Conservation (phyloP, 2,888 invertebrate species). For the Suillia variegata region DNA sequence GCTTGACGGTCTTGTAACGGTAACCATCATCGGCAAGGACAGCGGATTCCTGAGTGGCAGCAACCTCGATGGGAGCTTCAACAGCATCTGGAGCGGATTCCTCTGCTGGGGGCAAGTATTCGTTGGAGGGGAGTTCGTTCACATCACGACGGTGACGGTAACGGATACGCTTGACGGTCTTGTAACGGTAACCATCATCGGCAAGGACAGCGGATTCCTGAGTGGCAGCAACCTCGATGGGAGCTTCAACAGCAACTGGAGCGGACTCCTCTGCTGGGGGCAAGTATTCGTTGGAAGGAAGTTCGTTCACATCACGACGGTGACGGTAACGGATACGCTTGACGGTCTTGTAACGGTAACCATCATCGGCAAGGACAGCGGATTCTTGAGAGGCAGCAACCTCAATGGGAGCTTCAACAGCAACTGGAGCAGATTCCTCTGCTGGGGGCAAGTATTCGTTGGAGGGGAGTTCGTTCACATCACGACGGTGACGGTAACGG, state of each 20-base stretch:
- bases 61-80: background rate
- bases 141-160: constrained; percentile 42
- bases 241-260: constrained; percentile 18
- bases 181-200: constrained; percentile 42
- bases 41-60: constrained; percentile 34
- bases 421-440: constrained; percentile 6
- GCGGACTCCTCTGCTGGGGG: constrained; percentile 4
- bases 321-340: constrained; percentile 45
- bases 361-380: constrained; percentile 35
- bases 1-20: constrained; percentile 49
- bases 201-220: constrained; percentile 31
- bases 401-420: constrained; percentile 35
- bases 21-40: constrained; percentile 44
- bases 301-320: constrained; percentile 46
- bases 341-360: constrained; percentile 48
- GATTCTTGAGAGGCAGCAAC: constrained; percentile 34
- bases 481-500: constrained; percentile 46
- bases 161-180: constrained; percentile 39
- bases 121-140: constrained; percentile 29
- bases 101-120: constrained; percentile 21
- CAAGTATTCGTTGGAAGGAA: constrained; percentile 40
- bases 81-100: constrained; percentile 10
- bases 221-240: background rate
- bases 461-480: constrained; percentile 42
- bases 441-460: constrained; percentile 41